These are phyloP conservation scores for Mola mola DNA, from an alignment of 2,113 vertebrate genomes.

Conservation along the genomic window DNA sequence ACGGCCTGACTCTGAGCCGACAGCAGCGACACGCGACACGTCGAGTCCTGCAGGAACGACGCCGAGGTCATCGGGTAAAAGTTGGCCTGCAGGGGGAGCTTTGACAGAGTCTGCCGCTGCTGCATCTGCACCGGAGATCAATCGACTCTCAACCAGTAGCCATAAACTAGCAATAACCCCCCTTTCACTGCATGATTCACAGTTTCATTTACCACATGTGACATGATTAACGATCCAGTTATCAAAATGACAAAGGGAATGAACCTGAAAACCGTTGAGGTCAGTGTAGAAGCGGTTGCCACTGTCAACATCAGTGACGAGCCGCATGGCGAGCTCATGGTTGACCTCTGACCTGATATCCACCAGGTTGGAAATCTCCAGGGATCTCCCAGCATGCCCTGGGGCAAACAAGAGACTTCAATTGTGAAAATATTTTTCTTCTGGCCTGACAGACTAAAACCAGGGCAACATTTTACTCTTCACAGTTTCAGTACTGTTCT, in stretches of 20 bases:
- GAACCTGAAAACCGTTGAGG: conserved; percentile 94
- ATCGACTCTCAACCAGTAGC: background rate
- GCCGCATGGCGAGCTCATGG: conserved; percentile 91
- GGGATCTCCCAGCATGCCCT: conserved; percentile 82
- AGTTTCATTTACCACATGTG: background rate
- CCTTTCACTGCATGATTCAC: too few species aligned
- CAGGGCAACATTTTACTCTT: background rate
- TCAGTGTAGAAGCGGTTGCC: conserved; percentile 89
- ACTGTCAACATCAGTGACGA: conserved; percentile 86
- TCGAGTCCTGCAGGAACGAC: conserved; percentile 86
- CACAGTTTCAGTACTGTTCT: too few species aligned
- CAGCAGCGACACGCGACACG: conserved; percentile 84
- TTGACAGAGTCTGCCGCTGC: conserved; percentile 84
- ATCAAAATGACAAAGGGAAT: background rate
- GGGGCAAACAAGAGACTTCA: background rate
- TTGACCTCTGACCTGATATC: conserved; percentile 92
- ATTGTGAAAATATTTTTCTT: background rate
- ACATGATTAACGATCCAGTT: background rate
- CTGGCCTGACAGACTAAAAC: background rate
- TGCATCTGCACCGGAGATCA: conserved; percentile 83
- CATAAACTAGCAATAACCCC: too few species aligned
- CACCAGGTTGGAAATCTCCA: conserved; percentile 91
- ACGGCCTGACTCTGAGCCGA: conserved; percentile 90
- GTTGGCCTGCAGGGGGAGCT: conserved; percentile 94
- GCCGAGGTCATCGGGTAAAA: conserved; percentile 92